Evolutionary conservation across 2,888 invertebrate genomes (phyloP), one percentile per base, ranked within the genome.

Genomic region (Chrysolina americana): DNA sequence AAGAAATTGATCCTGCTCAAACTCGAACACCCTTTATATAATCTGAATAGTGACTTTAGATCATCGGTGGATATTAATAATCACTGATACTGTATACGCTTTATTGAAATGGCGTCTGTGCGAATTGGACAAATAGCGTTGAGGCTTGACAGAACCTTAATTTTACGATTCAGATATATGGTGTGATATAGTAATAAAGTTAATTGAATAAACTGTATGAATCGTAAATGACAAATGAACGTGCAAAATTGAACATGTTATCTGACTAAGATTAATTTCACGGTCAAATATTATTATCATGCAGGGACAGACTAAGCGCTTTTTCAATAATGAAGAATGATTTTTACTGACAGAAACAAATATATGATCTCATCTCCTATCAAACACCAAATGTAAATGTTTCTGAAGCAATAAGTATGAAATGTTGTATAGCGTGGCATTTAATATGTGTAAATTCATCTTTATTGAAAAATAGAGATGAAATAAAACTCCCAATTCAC

Each of bases 121-220:
- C n/a, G 47, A 15, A 15, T 15, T 47, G 47, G 50, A 50, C 19
- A n/a, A 4, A 50, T 50, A 17, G 9, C 50, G 19, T 50, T 17
- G 9, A 17, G 15, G 19, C 47, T 65, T 65, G 65, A 23, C 65
- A 65, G 48, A 48, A 65, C 21, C 65, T 65, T 15, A 23, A 21
- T 48, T 65, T 65, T 48, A 65, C 65, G 48, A 65, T 28, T 50
- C 17, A 50, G 10, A 44, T 47, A 47, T 47, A 47, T 47, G 47
- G 47, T 47, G 44, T 64, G 64, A 64, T 65, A 48, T 23, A 13
- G 48, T 65, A 47, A 65, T 65, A n/a, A 65, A 47, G 65, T 48
- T 48, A n/a, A 65, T 65, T 65, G 47, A 47, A 65, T 65, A 47
- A 65, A 65, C 65, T 17, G 47, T 65, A 48, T n/a, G 21, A 65